Evolutionary conservation across 2,888 invertebrate genomes (phyloP).

Genomic region (Dioctria linearis): DNA sequence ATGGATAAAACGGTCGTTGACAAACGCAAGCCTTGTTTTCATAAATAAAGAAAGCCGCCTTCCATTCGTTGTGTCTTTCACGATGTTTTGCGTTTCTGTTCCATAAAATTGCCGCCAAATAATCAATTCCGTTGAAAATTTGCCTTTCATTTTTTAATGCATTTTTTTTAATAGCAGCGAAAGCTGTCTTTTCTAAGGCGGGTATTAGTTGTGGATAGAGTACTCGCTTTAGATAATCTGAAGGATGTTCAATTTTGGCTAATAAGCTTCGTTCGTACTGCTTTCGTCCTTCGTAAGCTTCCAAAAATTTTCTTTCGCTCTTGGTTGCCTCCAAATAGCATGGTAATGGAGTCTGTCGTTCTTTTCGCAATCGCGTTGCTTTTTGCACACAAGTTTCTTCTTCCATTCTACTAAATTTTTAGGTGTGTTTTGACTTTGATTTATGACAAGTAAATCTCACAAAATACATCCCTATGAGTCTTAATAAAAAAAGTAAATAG

Average conservation of each 20-base stretch:
- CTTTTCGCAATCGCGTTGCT: background rate
- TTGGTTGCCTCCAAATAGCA: constrained; percentile 2
- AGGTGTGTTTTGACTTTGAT: too few species aligned
- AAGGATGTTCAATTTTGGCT: constrained; percentile 1
- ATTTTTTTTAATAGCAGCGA: constrained; percentile 6
- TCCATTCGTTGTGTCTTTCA: constrained; percentile 3
- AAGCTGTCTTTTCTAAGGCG: constrained; percentile 12
- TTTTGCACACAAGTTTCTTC: background rate
- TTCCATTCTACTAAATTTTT: background rate
- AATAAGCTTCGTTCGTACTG: background rate
- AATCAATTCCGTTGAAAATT: constrained; percentile 47
- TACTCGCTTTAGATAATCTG: background rate
- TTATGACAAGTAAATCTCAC: too few species aligned
- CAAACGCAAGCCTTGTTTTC: constrained; percentile 15
- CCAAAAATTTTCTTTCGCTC: background rate
- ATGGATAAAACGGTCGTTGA: constrained; percentile 51
- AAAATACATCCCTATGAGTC: too few species aligned
- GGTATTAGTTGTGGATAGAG: constrained; percentile 18
- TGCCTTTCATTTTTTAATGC: background rate
- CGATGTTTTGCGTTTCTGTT: constrained; percentile 32
- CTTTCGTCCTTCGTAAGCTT: constrained; percentile 4
- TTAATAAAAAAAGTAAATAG: too few species aligned
- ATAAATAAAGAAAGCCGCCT: constrained; percentile 18
- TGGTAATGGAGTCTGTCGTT: background rate
- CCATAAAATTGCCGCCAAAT: constrained; percentile 43